Percentiles rank a stretch among this genome's conserved stretches.
These are phyloP conservation scores for Eptatretus atami DNA, from an alignment of 2,797 vertebrate genomes.

Conservation along the genomic window DNA sequence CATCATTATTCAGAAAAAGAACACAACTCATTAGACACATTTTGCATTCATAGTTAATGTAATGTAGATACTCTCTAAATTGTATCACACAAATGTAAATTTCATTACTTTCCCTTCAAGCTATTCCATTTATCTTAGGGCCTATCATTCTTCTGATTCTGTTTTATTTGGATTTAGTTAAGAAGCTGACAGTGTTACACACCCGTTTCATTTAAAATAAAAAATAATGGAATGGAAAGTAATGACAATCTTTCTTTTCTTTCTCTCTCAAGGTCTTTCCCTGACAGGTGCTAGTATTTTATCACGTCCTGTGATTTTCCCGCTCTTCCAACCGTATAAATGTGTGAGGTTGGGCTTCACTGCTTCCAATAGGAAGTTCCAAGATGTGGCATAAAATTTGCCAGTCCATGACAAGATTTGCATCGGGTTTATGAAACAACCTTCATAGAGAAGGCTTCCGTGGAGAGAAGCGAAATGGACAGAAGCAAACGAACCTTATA, in stretches of 20 bases:
- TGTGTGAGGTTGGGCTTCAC: slow-evolving; percentile 4
- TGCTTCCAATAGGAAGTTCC: neutral
- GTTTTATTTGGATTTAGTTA: too few species aligned
- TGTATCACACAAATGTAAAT: too few species aligned
- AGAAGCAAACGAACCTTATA: slow-evolving; percentile 1
- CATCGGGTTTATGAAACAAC: slow-evolving; percentile 4
- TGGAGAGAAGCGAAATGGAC: slow-evolving; percentile 3
- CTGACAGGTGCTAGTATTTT: slow-evolving; percentile 5
- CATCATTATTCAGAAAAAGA: slow-evolving; percentile 1
- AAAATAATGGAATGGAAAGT: slow-evolving; percentile 1
- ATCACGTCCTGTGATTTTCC: slow-evolving; percentile 5
- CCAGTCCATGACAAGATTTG: slow-evolving; percentile 5
- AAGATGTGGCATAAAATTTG: slow-evolving; percentile 2
- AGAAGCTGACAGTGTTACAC: too few species aligned
- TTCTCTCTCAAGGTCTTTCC: slow-evolving; percentile 5
- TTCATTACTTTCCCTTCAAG: too few species aligned
- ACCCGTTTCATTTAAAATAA: slow-evolving; percentile 4
- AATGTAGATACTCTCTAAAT: too few species aligned
- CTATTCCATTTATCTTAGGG: too few species aligned
- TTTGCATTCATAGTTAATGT: neutral
- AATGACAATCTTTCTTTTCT: slow-evolving; percentile 4
- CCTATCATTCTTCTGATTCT: too few species aligned
- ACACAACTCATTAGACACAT: neutral
- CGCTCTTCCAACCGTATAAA: slow-evolving; percentile 3
- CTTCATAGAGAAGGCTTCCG: slow-evolving; percentile 1